Evolutionary conservation across 2,113 vertebrate species (phyloP), one percentile per base, ranked within the genome.

Genomic region (Neogobius melanostomus): DNA sequence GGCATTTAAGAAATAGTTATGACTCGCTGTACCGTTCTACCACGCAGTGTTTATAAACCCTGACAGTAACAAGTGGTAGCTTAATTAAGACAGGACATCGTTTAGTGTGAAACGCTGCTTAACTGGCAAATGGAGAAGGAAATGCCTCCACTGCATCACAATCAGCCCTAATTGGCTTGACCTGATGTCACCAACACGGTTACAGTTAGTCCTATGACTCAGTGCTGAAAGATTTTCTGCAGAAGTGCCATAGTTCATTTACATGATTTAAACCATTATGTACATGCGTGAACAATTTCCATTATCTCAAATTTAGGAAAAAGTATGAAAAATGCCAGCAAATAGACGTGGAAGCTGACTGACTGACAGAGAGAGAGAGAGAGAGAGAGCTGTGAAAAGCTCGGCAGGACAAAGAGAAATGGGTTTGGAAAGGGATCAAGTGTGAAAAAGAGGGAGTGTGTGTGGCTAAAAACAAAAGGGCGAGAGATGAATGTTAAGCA

Each of bases 121-220:
- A 14, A 44, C 42, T 61, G 42, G 42, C 3, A 42, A 61, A 61
- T 9, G 42, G 79, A 66, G 85, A 83, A 86, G 77, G 54, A 47
- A 10, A 68, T 48, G 71, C 17, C 53, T 54, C 66, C 81, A 83
- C 82, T 74, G 69, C 68, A 83, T 56, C 65, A 86, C 64, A 76
- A 82, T 81, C 75, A 84, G 72, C 63, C 44, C 66, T 86, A 84
- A 90, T 84, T 88, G 83, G 76, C 75, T 68, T 65, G 51, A 81
- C 73, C 68, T 85, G 87, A 86, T 76, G 67, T 76, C 56, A 81
- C 80, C 46, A 63, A 77, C 79, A 71, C 72, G 8, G 73, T 79
- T 64, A 69, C 43, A 82, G 84, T 9, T 17, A 81, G 68, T 80
- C 49, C 80, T 76, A 83, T 85, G 75, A 84, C 57, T 51, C 65